Base-by-base conservation (phyloP, 2,113 vertebrate species). In the Vulpes ferrilata region DNA sequence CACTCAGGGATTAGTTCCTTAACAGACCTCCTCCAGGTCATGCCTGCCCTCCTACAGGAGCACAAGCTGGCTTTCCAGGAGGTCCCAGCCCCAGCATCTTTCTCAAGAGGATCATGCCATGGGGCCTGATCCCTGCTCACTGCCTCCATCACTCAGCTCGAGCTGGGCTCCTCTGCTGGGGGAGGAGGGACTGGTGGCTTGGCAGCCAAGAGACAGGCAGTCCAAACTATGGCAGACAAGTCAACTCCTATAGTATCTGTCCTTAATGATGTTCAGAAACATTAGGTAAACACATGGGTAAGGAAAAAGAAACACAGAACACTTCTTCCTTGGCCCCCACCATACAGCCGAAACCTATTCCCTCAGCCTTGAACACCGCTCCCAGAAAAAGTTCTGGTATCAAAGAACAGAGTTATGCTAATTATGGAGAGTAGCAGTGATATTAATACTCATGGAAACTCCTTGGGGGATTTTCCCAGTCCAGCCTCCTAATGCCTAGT, bases 351-450 rank as follows among this genome's bases (percentile, higher is more conserved):
- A 67, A 97, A 80, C 94, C 74, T 15, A 53, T 30, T 7, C 69
- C 67, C 38, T 89, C 43, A 65, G 57, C 74, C 86, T 87, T 16
- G 48, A 95, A 16, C 5, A 80, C 43, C 43, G 91, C 17, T 55
- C 67, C 62, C 73, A 96, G 73, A 89, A n/a, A 88, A 76, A 91
- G 86, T 73, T 69, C 55, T 73, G 53, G 23, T 59, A 30, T 83
- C 79, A 95, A 74, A 97, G 57, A 76, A 91, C 74, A 93, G 59
- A 93, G 67, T 90, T 87, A 96, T 5, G 71, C 35, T 25, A 73
- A 93, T 0, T 76, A 59, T 15, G 30, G 13, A 95, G 64, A 91
- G 67, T 1, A 76, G 69, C 69, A 64, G 43, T 22, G 32, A 71
- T 22, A 83, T 7, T 5, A 88, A 53, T 17, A 91, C 27, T 23